Evolutionary conservation across 1,140 invertebrate genomes (phyloP).

Genomic region (Dufourea novaeangliae): DNA sequence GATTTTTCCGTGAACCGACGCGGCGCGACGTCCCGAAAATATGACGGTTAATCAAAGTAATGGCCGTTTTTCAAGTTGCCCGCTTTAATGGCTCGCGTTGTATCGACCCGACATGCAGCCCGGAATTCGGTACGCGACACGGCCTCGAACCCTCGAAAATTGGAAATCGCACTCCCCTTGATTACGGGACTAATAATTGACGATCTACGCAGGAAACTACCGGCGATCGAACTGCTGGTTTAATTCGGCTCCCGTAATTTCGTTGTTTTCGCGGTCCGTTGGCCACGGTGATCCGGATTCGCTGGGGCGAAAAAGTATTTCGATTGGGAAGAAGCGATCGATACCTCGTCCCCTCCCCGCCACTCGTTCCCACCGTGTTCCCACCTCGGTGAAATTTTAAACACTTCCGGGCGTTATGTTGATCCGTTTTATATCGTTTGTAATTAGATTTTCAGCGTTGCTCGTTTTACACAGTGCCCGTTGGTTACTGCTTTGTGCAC

Average conservation of each 20-base stretch:
- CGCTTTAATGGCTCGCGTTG: slow-evolving; percentile 9
- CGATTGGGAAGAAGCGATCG: neutral
- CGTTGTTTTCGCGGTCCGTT: slow-evolving; percentile 42
- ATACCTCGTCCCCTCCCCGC: neutral
- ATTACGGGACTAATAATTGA: slow-evolving; percentile 69
- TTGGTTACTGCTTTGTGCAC: neutral
- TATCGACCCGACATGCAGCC: slow-evolving; percentile 7
- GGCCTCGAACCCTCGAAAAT: slow-evolving; percentile 44
- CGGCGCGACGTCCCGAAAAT: slow-evolving; percentile 51
- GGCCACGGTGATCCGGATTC: neutral
- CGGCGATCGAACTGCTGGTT: slow-evolving; percentile 27
- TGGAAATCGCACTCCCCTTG: slow-evolving; percentile 69
- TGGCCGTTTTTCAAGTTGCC: slow-evolving; percentile 56
- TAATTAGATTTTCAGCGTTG: slow-evolving; percentile 39
- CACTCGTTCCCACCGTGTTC: neutral
- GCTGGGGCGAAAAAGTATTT: neutral
- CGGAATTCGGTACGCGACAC: slow-evolving; percentile 29
- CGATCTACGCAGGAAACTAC: slow-evolving; percentile 43
- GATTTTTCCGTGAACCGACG: slow-evolving; percentile 41
- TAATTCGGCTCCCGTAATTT: slow-evolving; percentile 53
- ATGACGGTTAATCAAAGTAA: slow-evolving; percentile 72
- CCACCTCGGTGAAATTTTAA: slow-evolving; percentile 1
- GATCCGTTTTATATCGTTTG: slow-evolving; percentile 24
- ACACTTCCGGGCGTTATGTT: slow-evolving; percentile 16
- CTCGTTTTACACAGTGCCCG: neutral